A percentile compares a stretch with the other conserved stretches of the same genome.
phyloP scores from a whole-genome alignment of 1,140 invertebrate species.

The Drosophila mojavensis region DNA sequence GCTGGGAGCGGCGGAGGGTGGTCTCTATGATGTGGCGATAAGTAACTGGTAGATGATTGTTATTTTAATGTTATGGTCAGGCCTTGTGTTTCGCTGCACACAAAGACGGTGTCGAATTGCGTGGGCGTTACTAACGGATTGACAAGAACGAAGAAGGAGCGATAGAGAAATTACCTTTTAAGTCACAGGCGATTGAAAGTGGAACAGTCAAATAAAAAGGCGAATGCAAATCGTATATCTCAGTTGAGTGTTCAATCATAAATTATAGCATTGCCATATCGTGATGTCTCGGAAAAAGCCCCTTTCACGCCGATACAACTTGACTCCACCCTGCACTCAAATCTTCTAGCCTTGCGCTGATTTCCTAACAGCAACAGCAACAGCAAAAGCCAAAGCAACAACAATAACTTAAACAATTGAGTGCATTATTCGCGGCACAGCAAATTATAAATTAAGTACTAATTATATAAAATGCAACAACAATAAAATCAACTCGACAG shows the following conservation, averaged over 20 bases:
- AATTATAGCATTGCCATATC: constrained; percentile 8
- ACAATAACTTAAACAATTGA: constrained; percentile 45
- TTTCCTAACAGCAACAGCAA: constrained; percentile 36
- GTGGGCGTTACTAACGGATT: constrained; percentile 78
- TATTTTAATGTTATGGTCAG: constrained; percentile 79
- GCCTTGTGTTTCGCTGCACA: constrained; percentile 36
- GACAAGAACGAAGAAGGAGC: constrained; percentile 52
- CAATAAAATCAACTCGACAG: constrained; percentile 60
- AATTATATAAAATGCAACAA: constrained; percentile 77
- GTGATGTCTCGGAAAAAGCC: constrained; percentile 17
- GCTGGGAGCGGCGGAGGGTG: constrained; percentile 21
- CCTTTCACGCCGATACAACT: constrained; percentile 24
- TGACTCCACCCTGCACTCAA: constrained; percentile 31
- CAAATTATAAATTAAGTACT: constrained; percentile 80
- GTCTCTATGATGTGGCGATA: constrained; percentile 60
- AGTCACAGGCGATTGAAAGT: constrained; percentile 3
- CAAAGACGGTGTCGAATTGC: constrained; percentile 75
- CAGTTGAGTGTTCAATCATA: neutral
- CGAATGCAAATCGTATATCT: neutral
- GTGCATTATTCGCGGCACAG: constrained; percentile 61
- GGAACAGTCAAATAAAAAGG: neutral
- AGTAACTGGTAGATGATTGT: constrained; percentile 80
- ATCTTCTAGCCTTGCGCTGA: constrained; percentile 48
- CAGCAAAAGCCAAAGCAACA: constrained; percentile 11
- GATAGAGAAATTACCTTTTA: constrained; percentile 35